phyloP scores from a whole-genome alignment of 64 coral and sea anemone genomes.

The Pocillopora verrucosa region DNA sequence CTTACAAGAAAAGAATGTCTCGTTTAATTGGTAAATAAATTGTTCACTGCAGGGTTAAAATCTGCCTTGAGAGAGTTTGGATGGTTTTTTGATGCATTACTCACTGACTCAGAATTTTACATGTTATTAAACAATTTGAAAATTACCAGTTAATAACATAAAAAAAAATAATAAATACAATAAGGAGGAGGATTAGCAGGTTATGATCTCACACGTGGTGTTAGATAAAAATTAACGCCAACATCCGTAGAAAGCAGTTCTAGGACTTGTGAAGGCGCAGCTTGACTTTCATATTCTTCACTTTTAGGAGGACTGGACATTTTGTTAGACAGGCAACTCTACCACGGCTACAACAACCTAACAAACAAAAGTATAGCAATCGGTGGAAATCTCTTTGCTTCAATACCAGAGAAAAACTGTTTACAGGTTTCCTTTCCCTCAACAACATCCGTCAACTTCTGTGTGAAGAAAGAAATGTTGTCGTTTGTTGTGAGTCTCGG shows the following conservation, averaged over 20 bases:
- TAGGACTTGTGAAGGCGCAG: no score
- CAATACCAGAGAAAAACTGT: constrained; percentile 8
- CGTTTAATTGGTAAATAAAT: background rate
- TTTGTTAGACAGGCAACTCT: background rate
- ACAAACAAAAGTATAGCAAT: constrained; percentile 8
- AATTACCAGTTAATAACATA: no score
- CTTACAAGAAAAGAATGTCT: background rate
- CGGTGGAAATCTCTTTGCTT: background rate
- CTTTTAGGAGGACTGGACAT: background rate
- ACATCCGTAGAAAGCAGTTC: no score
- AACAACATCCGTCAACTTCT: constrained; percentile 24
- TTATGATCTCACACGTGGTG: no score
- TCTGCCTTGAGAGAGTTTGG: no score
- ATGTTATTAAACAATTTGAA: no score
- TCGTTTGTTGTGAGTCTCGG: background rate
- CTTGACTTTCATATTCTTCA: background rate
- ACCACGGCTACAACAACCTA: background rate
- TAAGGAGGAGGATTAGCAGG: no score
- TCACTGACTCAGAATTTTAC: no score
- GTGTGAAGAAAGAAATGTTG: constrained; percentile 27
- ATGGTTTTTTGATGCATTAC: no score
- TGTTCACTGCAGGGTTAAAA: background rate
- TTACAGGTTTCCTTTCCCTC: constrained; percentile 40
- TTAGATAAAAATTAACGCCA: no score
- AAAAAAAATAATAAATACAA: no score